A percentile compares a stretch with the other conserved stretches of the same genome.
These are phyloP conservation scores for Abrostola tripartita DNA, from an alignment of 2,888 invertebrate genomes.

Conservation along the genomic window DNA sequence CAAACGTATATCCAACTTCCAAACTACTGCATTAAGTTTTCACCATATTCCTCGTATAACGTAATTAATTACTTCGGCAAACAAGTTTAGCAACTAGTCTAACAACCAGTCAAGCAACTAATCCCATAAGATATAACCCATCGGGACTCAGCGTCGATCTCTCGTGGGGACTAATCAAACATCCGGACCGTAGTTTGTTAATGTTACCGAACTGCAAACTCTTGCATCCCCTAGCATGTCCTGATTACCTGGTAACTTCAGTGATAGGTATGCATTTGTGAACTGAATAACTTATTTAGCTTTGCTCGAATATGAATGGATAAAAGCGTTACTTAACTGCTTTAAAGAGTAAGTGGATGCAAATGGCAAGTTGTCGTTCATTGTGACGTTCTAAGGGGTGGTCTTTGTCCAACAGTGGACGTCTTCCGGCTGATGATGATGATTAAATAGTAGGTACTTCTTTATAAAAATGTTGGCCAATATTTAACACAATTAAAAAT, in stretches of 20 bases:
- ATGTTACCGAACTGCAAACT: slow-evolving; percentile 55
- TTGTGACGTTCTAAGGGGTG: too few relatives aligned
- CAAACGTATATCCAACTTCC: slow-evolving; percentile 23
- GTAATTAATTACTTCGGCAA: slow-evolving; percentile 58
- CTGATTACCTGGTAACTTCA: slow-evolving; percentile 50
- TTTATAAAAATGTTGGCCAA: too few relatives aligned
- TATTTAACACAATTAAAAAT: too few relatives aligned
- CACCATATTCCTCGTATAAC: slow-evolving; percentile 54
- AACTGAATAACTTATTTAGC: not conserved
- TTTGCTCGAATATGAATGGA: not conserved
- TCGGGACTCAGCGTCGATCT: slow-evolving; percentile 52
- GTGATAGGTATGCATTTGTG: slow-evolving; percentile 13
- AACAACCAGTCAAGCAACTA: slow-evolving; percentile 51
- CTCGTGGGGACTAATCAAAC: slow-evolving; percentile 73
- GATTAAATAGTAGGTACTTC: too few relatives aligned
- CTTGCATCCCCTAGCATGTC: slow-evolving; percentile 53
- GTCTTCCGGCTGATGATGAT: too few relatives aligned
- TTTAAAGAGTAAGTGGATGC: too few relatives aligned
- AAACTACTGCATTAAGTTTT: slow-evolving; percentile 47
- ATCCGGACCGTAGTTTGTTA: slow-evolving; percentile 61
- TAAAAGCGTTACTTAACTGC: not conserved
- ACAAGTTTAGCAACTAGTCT: slow-evolving; percentile 47
- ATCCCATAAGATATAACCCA: slow-evolving; percentile 51
- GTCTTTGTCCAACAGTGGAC: too few relatives aligned
- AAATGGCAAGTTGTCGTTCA: too few relatives aligned